These are phyloP conservation scores for Calcarius lapponicus DNA, from an alignment of 2,797 vertebrate genomes.

Conservation along the genomic window DNA sequence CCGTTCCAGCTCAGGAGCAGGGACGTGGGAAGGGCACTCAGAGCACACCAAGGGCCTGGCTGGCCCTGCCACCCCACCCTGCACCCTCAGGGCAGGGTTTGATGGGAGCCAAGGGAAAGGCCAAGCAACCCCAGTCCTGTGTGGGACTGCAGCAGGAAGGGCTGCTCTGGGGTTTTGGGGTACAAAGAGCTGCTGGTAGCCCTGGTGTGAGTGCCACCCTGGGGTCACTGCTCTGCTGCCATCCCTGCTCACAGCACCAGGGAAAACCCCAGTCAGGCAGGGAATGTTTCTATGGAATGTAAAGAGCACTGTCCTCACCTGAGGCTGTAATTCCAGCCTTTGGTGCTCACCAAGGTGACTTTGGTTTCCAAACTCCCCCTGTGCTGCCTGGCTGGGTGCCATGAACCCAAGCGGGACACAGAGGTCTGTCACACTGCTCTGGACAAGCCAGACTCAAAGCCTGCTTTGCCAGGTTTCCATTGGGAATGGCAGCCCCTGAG, in stretches of 20 bases:
- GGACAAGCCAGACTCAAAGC: background rate
- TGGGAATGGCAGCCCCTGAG: background rate
- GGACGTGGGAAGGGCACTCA: rapidly evolving
- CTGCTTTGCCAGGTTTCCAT: background rate
- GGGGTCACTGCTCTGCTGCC: background rate
- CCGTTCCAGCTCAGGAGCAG: background rate
- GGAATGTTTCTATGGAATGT: background rate
- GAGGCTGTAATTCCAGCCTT: background rate
- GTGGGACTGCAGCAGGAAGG: background rate
- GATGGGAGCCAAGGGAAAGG: background rate
- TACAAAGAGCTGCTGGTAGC: background rate
- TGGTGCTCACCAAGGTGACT: background rate
- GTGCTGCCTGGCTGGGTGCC: background rate
- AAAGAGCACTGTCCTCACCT: background rate
- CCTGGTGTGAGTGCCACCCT: background rate
- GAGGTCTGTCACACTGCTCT: background rate
- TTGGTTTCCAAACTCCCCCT: background rate
- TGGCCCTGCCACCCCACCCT: background rate
- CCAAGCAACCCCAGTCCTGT: background rate
- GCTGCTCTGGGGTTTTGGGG: background rate
- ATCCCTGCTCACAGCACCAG: rapidly evolving
- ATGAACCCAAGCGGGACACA: background rate
- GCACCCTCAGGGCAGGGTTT: background rate
- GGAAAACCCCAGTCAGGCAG: background rate
- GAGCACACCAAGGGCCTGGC: background rate